These are phyloP conservation scores for Monochamus alternatus DNA, from an alignment of 2,888 invertebrate genomes.

Conservation along the genomic window DNA sequence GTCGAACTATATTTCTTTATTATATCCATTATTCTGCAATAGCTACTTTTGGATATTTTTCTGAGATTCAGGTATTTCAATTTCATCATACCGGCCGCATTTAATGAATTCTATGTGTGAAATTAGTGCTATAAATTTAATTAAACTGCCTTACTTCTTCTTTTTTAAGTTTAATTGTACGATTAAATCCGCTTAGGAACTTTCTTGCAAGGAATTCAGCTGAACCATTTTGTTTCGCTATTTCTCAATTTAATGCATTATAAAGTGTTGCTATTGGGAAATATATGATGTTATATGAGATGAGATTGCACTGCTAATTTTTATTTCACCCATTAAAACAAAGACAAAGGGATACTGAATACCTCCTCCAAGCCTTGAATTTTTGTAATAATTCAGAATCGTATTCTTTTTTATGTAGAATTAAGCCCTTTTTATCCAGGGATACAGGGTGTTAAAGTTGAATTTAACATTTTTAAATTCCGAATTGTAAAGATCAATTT, in stretches of 20 bases:
- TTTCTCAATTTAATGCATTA: not conserved
- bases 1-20: too few relatives aligned
- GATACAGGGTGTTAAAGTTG: too few relatives aligned
- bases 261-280: not conserved
- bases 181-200: constrained; percentile 2
- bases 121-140: constrained; percentile 15
- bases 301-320: not conserved
- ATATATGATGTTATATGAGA: not conserved
- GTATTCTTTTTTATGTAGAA: too few relatives aligned
- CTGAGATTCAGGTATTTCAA: not conserved
- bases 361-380: too few relatives aligned
- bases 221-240: constrained; percentile 7
- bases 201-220: constrained; percentile 16
- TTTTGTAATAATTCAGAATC: too few relatives aligned
- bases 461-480: too few relatives aligned
- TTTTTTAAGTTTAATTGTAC: not conserved
- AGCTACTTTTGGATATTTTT: too few relatives aligned
- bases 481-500: too few relatives aligned
- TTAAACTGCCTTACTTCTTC: not conserved
- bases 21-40: too few relatives aligned
- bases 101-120: not conserved
- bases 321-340: not conserved
- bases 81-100: constrained; percentile 1
- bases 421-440: too few relatives aligned
- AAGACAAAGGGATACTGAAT: too few relatives aligned